Conservation (phyloP, 2,797 vertebrate genomes). For the Arremon brunneinucha region DNA sequence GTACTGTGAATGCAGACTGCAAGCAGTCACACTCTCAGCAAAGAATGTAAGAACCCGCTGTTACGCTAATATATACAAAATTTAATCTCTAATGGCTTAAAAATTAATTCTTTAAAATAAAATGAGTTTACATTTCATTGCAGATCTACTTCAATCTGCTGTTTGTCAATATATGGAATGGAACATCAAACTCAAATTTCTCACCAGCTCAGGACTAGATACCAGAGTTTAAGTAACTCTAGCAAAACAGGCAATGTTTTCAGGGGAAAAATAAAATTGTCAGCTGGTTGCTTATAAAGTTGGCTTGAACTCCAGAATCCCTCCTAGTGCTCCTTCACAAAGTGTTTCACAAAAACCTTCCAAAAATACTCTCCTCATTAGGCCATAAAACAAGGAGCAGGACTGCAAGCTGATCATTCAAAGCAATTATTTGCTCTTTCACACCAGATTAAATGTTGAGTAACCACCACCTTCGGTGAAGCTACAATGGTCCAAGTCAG, state of each 20-base stretch:
- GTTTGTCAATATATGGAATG: neutral
- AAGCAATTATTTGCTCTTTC: slow-evolving; percentile 17
- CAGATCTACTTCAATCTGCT: neutral
- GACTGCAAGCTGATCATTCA: neutral
- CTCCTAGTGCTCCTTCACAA: neutral
- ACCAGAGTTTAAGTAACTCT: neutral
- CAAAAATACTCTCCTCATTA: slow-evolving; percentile 40
- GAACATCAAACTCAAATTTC: neutral
- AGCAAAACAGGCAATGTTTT: neutral
- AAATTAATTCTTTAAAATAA: neutral
- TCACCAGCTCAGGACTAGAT: neutral
- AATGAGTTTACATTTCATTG: neutral
- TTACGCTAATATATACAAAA: neutral
- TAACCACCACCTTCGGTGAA: neutral
- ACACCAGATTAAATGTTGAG: neutral
- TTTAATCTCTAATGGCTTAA: neutral
- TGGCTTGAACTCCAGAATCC: neutral
- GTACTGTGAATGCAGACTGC: neutral
- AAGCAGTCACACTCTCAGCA: neutral
- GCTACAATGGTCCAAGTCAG: neutral
- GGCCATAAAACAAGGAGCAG: neutral
- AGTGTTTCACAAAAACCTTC: neutral
- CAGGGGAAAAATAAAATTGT: neutral
- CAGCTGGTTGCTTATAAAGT: neutral
- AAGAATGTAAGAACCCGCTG: neutral